A percentile compares a stretch with the other conserved stretches of the same genome.
These are phyloP conservation scores for Chroicocephalus ridibundus DNA, from an alignment of 2,113 vertebrate genomes.

Conservation along the genomic window DNA sequence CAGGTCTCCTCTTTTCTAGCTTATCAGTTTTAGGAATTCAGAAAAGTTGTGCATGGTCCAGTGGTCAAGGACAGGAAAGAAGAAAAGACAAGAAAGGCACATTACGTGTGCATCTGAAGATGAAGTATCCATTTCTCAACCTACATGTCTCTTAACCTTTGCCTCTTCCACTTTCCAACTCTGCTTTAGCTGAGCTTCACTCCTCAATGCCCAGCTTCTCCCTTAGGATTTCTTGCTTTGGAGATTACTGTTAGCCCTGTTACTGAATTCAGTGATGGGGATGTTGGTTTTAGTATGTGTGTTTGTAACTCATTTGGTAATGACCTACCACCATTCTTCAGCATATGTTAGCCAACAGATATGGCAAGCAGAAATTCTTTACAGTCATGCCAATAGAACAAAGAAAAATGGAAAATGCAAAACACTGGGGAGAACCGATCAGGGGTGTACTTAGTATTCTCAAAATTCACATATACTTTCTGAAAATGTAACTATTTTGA, in stretches of 20 bases:
- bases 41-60: not conserved
- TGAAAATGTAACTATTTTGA: not conserved
- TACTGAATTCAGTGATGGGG: not conserved
- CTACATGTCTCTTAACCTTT: not conserved
- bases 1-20: not conserved
- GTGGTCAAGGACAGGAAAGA: not conserved
- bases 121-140: not conserved
- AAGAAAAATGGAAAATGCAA: not conserved
- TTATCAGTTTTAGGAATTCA: not conserved
- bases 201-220: not conserved
- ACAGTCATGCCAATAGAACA: not conserved
- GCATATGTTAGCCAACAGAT: not conserved
- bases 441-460: not conserved
- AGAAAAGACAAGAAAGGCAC: not conserved
- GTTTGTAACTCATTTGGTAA: not conserved
- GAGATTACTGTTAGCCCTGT: not conserved
- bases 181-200: not conserved
- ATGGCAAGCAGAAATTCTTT: not conserved
- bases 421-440: not conserved
- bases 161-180: not conserved
- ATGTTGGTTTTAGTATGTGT: not conserved
- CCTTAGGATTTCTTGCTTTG: not conserved
- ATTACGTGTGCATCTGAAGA: not conserved
- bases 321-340: not conserved
- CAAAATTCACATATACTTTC: not conserved